Percentiles rank a stretch among this genome's conserved stretches.
These are phyloP conservation scores for Lophotis ruficrista DNA, from an alignment of 2,113 vertebrate genomes.

Conservation along the genomic window DNA sequence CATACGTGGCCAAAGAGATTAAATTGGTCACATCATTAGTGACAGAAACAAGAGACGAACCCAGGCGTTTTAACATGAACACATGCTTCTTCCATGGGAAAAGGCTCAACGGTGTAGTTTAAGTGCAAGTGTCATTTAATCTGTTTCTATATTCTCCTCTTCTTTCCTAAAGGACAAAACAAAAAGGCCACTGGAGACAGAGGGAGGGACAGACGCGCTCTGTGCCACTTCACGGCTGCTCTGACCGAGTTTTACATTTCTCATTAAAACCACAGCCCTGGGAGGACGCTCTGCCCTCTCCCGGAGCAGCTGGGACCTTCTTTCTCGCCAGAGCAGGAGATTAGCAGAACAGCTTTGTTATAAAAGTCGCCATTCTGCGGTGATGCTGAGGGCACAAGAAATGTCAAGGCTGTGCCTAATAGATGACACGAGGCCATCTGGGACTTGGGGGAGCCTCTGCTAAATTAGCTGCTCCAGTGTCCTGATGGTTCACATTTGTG, in stretches of 20 bases:
- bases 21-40: not conserved
- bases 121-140: not conserved
- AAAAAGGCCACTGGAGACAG: not conserved
- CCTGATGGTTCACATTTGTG: not conserved
- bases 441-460: not conserved
- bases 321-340: not conserved
- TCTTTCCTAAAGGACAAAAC: not conserved
- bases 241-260: not conserved
- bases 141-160: not conserved
- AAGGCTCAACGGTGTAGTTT: not conserved
- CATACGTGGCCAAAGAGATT: not conserved
- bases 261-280: not conserved
- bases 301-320: not conserved
- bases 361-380: not conserved
- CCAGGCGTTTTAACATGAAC: not conserved
- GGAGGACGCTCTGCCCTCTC: not conserved
- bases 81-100: accelerated
- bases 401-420: not conserved
- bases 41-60: not conserved
- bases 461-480: not conserved
- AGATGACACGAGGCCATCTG: not conserved
- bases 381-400: not conserved
- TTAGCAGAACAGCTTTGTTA: not conserved
- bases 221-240: not conserved
- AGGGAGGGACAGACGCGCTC: not conserved